These are phyloP conservation scores for Nemoura dubitans DNA, from an alignment of 2,888 invertebrate genomes.

Conservation along the genomic window DNA sequence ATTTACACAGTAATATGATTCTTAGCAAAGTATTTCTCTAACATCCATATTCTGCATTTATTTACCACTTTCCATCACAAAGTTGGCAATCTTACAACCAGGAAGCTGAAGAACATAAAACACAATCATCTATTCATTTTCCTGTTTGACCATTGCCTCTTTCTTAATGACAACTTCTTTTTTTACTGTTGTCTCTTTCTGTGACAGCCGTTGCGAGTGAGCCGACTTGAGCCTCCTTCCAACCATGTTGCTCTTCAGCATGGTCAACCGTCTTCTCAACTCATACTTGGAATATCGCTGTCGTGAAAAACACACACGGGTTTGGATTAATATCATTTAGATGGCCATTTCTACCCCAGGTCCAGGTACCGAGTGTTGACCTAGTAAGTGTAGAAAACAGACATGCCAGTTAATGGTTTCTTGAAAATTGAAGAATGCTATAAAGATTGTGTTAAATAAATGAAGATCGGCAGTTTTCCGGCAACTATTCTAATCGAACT, in stretches of 20 bases:
- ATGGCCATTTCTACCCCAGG: too few relatives aligned
- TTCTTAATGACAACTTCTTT: background rate
- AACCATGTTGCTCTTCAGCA: background rate
- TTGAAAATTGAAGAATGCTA: background rate
- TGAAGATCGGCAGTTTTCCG: too few relatives aligned
- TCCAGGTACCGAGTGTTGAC: too few relatives aligned
- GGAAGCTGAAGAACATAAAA: too few relatives aligned
- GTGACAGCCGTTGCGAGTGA: background rate
- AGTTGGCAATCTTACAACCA: too few relatives aligned
- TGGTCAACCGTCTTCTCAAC: background rate
- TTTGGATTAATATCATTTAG: background rate
- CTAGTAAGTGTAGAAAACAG: too few relatives aligned
- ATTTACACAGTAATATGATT: too few relatives aligned
- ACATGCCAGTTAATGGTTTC: background rate
- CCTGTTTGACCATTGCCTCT: background rate
- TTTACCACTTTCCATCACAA: too few relatives aligned
- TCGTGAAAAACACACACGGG: background rate
- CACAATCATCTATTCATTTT: too few relatives aligned
- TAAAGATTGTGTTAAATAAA: background rate
- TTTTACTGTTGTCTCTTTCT: background rate
- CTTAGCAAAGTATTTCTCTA: too few relatives aligned
- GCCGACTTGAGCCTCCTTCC: background rate
- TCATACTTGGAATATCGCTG: slow-evolving; percentile 17
- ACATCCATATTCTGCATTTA: too few relatives aligned
- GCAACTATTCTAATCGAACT: too few relatives aligned